A percentile compares a stretch with the other conserved stretches of the same genome.
phyloP scores from a whole-genome alignment of 2,113 vertebrate species.

The Upupa epops region DNA sequence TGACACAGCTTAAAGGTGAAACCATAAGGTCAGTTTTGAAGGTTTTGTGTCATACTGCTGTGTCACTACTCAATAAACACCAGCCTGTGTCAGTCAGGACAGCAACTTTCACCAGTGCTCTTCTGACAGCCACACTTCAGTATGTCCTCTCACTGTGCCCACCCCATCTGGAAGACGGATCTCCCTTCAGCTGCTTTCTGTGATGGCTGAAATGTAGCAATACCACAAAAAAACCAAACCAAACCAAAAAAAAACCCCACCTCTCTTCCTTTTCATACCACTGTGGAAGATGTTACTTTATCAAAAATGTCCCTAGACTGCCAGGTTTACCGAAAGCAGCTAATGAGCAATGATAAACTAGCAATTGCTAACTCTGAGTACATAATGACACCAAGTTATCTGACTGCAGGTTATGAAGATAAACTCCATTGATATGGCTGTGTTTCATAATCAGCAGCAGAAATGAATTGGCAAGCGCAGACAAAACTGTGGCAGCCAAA shows the following conservation, averaged over 20 bases:
- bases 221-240: not conserved
- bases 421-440: not conserved
- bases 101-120: not conserved
- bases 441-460: not conserved
- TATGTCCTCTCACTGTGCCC: not conserved
- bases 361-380: not conserved
- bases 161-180: not conserved
- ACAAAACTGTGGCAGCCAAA: not conserved
- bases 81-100: not conserved
- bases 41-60: not conserved
- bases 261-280: not conserved
- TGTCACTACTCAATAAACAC: not conserved
- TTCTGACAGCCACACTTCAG: not conserved
- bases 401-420: not conserved
- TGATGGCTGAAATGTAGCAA: not conserved
- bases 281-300: not conserved
- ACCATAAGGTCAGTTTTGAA: not conserved
- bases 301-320: not conserved
- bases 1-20: not conserved
- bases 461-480: not conserved
- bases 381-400: not conserved
- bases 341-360: not conserved
- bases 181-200: not conserved
- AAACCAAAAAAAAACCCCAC: not conserved
- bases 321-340: not conserved